phyloP scores from a whole-genome alignment of 1,140 invertebrate species.

The Platorchestia sp. region DNA sequence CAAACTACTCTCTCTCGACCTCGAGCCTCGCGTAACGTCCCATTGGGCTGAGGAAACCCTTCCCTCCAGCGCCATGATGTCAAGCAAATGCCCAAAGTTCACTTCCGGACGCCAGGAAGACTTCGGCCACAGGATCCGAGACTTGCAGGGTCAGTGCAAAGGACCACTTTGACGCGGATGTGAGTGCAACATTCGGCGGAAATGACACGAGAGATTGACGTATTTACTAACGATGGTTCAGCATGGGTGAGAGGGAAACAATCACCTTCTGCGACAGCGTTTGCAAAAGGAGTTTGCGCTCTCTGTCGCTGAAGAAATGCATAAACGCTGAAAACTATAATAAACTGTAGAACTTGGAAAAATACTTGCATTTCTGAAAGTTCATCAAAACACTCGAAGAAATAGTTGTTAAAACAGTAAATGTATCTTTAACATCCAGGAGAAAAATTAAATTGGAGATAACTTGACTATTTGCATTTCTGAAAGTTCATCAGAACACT shows the following conservation, averaged over 20 bases:
- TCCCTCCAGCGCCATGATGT: neutral
- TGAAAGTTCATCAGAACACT: too few species aligned
- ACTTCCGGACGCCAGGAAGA: neutral
- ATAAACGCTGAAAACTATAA: too few species aligned
- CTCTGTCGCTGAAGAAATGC: too few species aligned
- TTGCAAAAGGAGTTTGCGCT: too few species aligned
- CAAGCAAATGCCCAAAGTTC: neutral
- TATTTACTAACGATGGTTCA: neutral
- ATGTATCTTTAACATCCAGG: too few species aligned
- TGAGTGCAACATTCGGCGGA: slow-evolving; percentile 23
- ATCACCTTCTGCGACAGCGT: too few species aligned
- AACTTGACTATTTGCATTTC: too few species aligned
- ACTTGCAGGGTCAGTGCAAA: slow-evolving; percentile 27
- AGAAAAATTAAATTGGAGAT: too few species aligned
- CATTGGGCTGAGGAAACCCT: neutral
- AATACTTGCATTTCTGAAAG: too few species aligned
- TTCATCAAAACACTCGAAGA: too few species aligned
- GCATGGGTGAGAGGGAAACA: neutral
- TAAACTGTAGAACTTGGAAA: too few species aligned
- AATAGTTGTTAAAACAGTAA: too few species aligned
- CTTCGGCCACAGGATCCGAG: neutral
- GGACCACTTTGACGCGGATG: neutral
- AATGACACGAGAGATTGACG: slow-evolving; percentile 21
- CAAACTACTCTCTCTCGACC: neutral
- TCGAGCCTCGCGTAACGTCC: neutral